phyloP scores from a whole-genome alignment of 23 tunicate genomes.

The Halocynthia aurantium region DNA sequence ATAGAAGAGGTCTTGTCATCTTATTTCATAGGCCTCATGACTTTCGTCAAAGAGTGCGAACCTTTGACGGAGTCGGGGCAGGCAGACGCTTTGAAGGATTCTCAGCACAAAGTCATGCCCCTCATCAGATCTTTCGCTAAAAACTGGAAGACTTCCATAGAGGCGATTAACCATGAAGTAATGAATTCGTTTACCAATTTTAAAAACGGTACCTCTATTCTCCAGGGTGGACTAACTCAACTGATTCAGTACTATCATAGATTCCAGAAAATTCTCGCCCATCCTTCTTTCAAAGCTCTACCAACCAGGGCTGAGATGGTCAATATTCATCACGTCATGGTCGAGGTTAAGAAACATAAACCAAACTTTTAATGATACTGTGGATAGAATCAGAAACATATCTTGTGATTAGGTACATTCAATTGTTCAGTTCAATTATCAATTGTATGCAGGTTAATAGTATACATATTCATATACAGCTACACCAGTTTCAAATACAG shows the following conservation, averaged over 20 bases:
- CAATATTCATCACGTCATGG: slow-evolving; percentile 93
- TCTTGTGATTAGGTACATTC: too few species aligned
- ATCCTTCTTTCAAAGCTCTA: slow-evolving; percentile 64
- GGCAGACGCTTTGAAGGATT: slow-evolving; percentile 32
- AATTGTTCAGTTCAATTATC: too few species aligned
- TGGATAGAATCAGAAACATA: background rate
- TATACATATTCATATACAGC: too few species aligned
- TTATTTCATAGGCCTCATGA: slow-evolving; percentile 82
- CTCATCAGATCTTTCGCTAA: slow-evolving; percentile 89
- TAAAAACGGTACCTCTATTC: slow-evolving; percentile 83
- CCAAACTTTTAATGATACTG: slow-evolving; percentile 57
- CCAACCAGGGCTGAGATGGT: slow-evolving; percentile 77
- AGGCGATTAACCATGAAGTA: slow-evolving; percentile 74
- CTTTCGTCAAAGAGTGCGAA: slow-evolving; percentile 88
- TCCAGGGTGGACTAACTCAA: slow-evolving; percentile 88
- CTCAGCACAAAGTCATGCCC: slow-evolving; percentile 70
- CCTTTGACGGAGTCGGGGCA: slow-evolving; percentile 66
- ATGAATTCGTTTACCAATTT: slow-evolving; percentile 83
- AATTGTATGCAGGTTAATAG: too few species aligned
- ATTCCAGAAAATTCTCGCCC: slow-evolving; percentile 78
- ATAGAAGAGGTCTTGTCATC: slow-evolving; percentile 87
- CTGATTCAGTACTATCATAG: slow-evolving; percentile 87
- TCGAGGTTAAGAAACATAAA: slow-evolving; percentile 91
- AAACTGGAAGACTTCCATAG: slow-evolving; percentile 87
- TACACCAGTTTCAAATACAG: too few species aligned